A percentile compares a stretch with the other conserved stretches of the same genome.
Conservation (phyloP, 2,797 vertebrate genomes). For the Orientallactaga sibirica region DNA sequence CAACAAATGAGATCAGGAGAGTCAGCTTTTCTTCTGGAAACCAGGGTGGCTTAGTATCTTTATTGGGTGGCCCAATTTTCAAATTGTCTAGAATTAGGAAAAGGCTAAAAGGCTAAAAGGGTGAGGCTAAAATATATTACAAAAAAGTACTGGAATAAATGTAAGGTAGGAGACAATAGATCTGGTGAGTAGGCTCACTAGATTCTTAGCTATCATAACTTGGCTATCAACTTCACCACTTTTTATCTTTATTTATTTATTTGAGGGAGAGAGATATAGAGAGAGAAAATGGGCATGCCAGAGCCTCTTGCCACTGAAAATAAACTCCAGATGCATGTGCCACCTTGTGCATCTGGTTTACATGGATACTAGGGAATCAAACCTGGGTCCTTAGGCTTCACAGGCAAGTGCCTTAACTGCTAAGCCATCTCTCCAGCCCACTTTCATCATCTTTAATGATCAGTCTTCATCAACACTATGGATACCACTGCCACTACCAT, state of each 20-base stretch:
- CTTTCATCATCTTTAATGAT: neutral
- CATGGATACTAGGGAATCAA: too few relatives aligned
- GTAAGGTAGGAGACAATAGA: constrained; percentile 9
- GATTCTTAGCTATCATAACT: neutral
- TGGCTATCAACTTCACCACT: neutral
- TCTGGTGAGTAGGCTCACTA: neutral
- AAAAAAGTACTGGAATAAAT: constrained; percentile 17
- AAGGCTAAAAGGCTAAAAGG: neutral
- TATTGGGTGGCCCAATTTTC: constrained; percentile 31
- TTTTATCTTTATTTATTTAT: too few relatives aligned
- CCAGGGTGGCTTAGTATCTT: neutral
- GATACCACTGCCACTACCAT: neutral
- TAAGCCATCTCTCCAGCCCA: neutral
- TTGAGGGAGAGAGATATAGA: too few relatives aligned
- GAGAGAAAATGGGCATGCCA: too few relatives aligned
- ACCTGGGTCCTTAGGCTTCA: too few relatives aligned
- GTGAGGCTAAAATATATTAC: neutral
- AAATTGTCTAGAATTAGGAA: constrained; percentile 1
- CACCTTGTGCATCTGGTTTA: too few relatives aligned
- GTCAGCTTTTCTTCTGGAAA: constrained; percentile 33
- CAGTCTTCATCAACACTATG: neutral
- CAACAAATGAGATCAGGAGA: constrained; percentile 34
- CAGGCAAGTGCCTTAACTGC: too few relatives aligned
- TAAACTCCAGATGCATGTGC: too few relatives aligned
- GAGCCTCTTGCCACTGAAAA: too few relatives aligned